Evolutionary conservation across 2,113 vertebrate genomes (phyloP).

Genomic region (Tamias sibiricus): DNA sequence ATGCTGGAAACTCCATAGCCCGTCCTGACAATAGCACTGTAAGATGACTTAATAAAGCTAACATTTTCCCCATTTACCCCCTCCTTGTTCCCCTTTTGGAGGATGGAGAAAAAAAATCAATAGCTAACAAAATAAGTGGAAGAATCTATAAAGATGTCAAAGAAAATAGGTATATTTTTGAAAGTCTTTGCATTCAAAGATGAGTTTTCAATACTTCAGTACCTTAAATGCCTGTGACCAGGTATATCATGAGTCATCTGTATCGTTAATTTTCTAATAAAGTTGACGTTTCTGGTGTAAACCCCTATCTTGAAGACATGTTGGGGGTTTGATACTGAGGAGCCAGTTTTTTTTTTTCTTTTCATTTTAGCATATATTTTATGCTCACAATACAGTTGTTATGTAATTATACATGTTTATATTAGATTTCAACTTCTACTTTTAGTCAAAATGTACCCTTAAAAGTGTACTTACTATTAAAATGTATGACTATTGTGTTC

Average conservation of each 20-base stretch:
- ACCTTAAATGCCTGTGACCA: background rate
- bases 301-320: background rate
- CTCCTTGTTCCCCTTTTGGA: conserved; percentile 76
- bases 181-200: background rate
- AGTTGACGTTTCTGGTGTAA: background rate
- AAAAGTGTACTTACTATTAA: background rate
- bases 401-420: background rate
- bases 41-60: conserved; percentile 89
- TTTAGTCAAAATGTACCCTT: background rate
- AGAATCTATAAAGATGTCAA: conserved; percentile 18
- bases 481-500: background rate
- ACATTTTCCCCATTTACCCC: conserved; percentile 78
- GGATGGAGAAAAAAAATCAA: conserved; percentile 77
- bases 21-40: conserved; percentile 84
- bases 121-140: conserved; percentile 72
- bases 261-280: background rate
- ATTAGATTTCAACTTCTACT: background rate
- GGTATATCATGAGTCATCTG: background rate
- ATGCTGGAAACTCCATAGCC: conserved; percentile 86
- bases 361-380: background rate
- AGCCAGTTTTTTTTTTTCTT: background rate
- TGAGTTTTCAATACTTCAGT: background rate
- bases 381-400: background rate
- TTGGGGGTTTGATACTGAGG: background rate
- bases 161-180: conserved; percentile 53